These are phyloP conservation scores for Cacoxenus indagator DNA, from an alignment of 2,888 invertebrate species.

Conservation along the genomic window DNA sequence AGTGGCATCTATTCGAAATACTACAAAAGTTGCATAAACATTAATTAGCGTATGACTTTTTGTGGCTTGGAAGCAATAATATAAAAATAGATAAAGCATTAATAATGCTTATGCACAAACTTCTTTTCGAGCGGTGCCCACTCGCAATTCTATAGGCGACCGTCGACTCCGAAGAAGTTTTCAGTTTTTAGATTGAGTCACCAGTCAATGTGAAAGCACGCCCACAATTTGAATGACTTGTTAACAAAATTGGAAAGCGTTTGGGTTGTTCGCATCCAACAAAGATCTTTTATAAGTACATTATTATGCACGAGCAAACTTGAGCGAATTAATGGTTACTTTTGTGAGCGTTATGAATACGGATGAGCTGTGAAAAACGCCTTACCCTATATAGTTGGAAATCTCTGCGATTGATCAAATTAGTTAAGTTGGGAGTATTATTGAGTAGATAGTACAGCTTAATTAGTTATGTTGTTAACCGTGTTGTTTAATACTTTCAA, in stretches of 20 bases:
- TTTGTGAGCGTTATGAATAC: background rate
- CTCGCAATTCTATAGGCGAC: too few species aligned
- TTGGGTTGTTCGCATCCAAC: background rate
- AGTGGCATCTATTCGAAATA: background rate
- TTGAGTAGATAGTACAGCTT: too few species aligned
- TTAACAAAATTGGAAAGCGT: constrained; percentile 1
- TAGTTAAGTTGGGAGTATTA: too few species aligned
- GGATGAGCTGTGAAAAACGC: background rate
- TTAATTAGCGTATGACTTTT: constrained; percentile 29
- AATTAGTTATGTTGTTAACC: too few species aligned
- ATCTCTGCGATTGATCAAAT: background rate
- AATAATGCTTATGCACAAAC: background rate
- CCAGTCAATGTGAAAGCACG: background rate
- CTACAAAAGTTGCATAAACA: constrained; percentile 21
- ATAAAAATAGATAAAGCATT: background rate
- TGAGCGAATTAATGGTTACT: background rate
- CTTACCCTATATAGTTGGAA: background rate
- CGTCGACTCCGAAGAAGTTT: too few species aligned
- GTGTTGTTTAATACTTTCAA: too few species aligned
- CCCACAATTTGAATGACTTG: background rate
- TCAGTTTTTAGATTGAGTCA: too few species aligned
- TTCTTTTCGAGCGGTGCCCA: too few species aligned
- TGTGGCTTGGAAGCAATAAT: background rate
- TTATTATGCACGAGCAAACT: background rate
- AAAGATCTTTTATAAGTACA: background rate